Evolutionary conservation across 2,888 invertebrate species (phyloP).

Genomic region (Nemoura dubitans): DNA sequence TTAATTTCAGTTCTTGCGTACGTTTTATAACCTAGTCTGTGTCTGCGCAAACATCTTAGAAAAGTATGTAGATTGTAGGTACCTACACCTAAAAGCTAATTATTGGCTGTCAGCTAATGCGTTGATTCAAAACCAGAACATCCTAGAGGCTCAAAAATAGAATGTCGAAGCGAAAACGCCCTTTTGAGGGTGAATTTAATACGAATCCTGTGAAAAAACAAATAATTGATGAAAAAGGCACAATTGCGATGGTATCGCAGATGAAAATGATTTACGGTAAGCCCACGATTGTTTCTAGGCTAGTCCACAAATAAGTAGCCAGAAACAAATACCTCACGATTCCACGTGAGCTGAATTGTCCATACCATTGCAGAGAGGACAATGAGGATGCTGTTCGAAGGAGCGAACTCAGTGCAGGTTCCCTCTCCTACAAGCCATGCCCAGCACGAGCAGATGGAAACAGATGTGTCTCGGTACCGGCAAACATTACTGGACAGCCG

Average conservation of each 20-base stretch:
- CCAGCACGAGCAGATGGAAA: background rate
- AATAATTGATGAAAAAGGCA: background rate
- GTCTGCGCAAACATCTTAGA: too few species aligned
- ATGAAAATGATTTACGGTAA: background rate
- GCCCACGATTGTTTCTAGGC: too few species aligned
- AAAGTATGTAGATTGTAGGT: too few species aligned
- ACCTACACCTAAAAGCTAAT: too few species aligned
- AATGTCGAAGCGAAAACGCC: background rate
- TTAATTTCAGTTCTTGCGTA: too few species aligned
- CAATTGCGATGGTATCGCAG: background rate
- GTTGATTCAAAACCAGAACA: too few species aligned
- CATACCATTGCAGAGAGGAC: background rate
- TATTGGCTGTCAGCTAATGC: too few species aligned
- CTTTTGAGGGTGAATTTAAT: background rate
- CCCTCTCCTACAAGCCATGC: background rate
- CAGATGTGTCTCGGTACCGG: background rate
- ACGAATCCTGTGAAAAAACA: background rate
- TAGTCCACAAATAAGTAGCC: too few species aligned
- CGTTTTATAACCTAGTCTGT: too few species aligned
- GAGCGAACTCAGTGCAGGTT: background rate
- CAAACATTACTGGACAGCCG: background rate
- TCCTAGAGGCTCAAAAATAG: too few species aligned
- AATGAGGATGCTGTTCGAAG: background rate
- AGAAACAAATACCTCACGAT: too few species aligned
- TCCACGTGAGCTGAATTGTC: too few species aligned